Evolutionary conservation across 2,113 vertebrate species (phyloP), one percentile per base, ranked within the genome.

Genomic region (Aptenodytes patagonicus): DNA sequence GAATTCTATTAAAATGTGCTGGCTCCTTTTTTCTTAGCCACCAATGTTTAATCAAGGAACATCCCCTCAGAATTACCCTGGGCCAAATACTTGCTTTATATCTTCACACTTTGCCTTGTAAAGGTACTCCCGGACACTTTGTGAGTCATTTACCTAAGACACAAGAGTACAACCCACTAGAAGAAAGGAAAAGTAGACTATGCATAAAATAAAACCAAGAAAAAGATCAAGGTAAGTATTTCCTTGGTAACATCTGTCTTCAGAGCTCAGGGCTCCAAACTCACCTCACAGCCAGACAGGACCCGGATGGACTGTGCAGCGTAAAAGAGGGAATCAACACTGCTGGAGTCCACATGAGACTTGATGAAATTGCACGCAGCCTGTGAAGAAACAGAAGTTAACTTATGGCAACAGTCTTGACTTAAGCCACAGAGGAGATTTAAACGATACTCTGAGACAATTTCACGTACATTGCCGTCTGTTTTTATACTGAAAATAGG

Each of bases 321-420:
- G 25, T 99, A 99, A 97, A 99, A 99, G 42, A 99, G 97, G 2
- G 99, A 99, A 91, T 99, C 99, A 20, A 99, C 95, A 6, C 97
- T 99, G 40, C 96, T 98, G 70, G 98, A 97, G 72, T 99, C 99
- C 24, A 99, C 96, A 3, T 99, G 99, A 49, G 99, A 98, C 85
- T 99, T 99, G 88, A 99, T 96, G 92, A 99, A 99, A 57, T 93
- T 98, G 81, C 99, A 99, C 0, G 99, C 98, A 55, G 98, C 98
- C 99, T 99, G 86, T 14, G 34, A 62, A 95, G 9, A 91, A 89
- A 61, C 4, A 76, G 20, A 64, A 65, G 16, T 52, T 54, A 91
- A 47, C 13, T 72, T 54, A 91, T 7, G 14, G 28, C 24, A 83
- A 17, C 10, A 46, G 54, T 17, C 49, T 29, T 12, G 6, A 28